Conservation (phyloP, 2,113 vertebrate genomes). For the Oncorhynchus gorbuscha region DNA sequence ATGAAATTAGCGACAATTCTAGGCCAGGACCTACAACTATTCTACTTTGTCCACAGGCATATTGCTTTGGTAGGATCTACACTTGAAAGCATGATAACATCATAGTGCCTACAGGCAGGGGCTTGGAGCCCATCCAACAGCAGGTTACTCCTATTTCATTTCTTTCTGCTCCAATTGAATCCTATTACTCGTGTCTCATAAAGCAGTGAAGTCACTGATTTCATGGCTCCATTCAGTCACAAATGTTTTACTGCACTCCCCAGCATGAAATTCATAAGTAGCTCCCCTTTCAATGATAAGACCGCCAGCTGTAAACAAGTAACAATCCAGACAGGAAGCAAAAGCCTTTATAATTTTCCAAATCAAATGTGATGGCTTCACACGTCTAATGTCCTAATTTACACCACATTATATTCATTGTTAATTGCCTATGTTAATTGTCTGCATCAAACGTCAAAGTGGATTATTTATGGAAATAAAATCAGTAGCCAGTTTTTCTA, state of each 20-base stretch:
- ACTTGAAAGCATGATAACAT: no score
- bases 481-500: no score
- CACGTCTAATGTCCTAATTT: slow-evolving; percentile 14
- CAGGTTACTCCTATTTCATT: slow-evolving; percentile 44
- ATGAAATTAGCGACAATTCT: not conserved
- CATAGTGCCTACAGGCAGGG: not conserved
- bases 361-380: not conserved
- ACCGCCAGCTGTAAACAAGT: not conserved
- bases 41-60: slow-evolving; percentile 38
- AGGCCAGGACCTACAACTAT: not conserved
- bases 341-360: not conserved
- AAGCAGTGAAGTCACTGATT: slow-evolving; percentile 46
- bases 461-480: no score
- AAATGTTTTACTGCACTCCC: slow-evolving; percentile 32
- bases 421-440: no score
- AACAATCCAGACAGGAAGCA: not conserved
- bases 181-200: slow-evolving; percentile 53
- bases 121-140: slow-evolving; percentile 24
- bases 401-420: not conserved
- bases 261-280: slow-evolving; percentile 25
- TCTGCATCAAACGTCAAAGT: no score
- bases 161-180: slow-evolving; percentile 49
- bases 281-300: not conserved
- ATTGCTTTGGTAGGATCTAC: not conserved
- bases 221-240: slow-evolving; percentile 18